Evolutionary conservation across 1,140 invertebrate genomes (phyloP).

Genomic region (Anastrepha obliqua): DNA sequence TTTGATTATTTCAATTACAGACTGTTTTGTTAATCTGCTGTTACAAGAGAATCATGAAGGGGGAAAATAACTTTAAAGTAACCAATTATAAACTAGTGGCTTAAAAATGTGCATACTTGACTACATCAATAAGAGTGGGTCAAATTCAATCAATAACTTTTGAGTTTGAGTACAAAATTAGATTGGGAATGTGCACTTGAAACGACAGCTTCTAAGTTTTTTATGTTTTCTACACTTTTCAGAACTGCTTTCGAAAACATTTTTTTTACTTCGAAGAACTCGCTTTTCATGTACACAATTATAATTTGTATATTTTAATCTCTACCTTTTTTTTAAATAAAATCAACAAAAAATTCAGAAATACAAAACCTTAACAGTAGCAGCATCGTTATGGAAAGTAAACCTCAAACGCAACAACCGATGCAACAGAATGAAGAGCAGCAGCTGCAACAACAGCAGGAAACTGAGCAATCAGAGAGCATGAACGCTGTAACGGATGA

Average conservation of each 20-base stretch:
- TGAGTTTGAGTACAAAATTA: not conserved
- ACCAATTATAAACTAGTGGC: not conserved
- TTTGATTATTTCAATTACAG: not conserved
- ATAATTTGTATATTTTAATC: conserved; percentile 23
- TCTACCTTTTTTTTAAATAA: conserved; percentile 19
- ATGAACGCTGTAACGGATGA: not conserved
- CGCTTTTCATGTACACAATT: conserved; percentile 29
- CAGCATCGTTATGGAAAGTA: conserved; percentile 11
- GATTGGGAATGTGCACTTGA: not conserved
- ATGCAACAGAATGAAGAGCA: not conserved
- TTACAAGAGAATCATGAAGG: not conserved
- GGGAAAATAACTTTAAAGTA: not conserved
- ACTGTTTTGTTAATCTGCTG: too few relatives aligned
- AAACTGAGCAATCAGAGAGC: not conserved
- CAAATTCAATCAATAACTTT: too few relatives aligned
- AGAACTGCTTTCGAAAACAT: not conserved
- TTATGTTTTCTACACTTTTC: conserved; percentile 17
- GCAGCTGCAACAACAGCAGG: not conserved
- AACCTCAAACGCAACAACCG: not conserved
- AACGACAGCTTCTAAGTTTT: conserved; percentile 2
- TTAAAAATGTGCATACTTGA: too few relatives aligned
- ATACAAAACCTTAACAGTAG: not conserved
- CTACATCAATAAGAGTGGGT: too few relatives aligned
- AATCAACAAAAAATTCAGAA: conserved; percentile 30
- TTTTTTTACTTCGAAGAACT: conserved; percentile 9